Evolutionary conservation across 2,113 vertebrate species (phyloP), one percentile per base, ranked within the genome.

Genomic region (Cyphomyrus discorhynchus): DNA sequence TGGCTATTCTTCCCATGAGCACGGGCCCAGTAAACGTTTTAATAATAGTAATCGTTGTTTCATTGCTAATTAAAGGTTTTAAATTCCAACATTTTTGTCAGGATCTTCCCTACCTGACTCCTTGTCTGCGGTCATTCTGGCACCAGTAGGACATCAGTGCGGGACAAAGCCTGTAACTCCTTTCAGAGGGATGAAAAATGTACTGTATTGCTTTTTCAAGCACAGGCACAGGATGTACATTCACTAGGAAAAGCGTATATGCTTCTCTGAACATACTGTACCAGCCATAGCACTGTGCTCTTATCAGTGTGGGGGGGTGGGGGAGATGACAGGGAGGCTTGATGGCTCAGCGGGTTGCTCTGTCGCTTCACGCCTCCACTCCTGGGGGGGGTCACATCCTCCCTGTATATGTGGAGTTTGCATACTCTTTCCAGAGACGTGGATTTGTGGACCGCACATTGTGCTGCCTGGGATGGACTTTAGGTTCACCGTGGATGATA

Each of bases 1-100:
- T 96, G 96, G 95, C 92, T 94, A 93, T 93, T 88, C 93, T 93
- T 96, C 95, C 93, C 94, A 92, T 92, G 94, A 92, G 95, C 95
- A 94, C 92, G 53, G 45, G 85, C 45, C 80, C 58, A 87, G 62
- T 70, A 87, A 90, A 87, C 42, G 58, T 86, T 74, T 86, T 87
- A 70, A 62, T 87, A 87, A 74, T 74, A 77, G 89, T 62, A 45
- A 88, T 88, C 39, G 53, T 66, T 39, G 19, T 77, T 87, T 87
- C 86, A 58, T 87, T 84, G 56, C 84, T 87, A 90, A 90, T 90
- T 90, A 52, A 87, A 90, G 62, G 19, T 80, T n/a, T 74, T 66
- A 90, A 46, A 87, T 77, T 87, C 86, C 27, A 84, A n/a, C n/a
- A n/a, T 62, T 87, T 66, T 89, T 85, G 24, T 74, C 87, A 82